phyloP scores from a whole-genome alignment of 2,888 invertebrate genomes.

The Urechis unicinctus region DNA sequence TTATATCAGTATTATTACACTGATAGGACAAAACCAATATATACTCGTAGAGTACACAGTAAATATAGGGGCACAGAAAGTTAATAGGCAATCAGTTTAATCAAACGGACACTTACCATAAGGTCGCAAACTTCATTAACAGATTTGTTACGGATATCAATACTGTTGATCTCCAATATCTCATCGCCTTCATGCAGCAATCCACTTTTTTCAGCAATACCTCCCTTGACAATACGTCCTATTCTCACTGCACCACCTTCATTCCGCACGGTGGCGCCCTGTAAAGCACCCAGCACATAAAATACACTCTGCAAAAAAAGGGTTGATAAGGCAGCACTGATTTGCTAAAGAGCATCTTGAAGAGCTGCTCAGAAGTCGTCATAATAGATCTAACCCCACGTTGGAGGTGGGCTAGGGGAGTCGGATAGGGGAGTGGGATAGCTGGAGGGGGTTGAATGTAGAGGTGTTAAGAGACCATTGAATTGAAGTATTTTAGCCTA shows the following conservation, averaged over 20 bases:
- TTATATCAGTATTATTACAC: too few species aligned
- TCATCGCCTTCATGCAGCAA: slow-evolving; percentile 91
- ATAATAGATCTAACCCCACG: too few species aligned
- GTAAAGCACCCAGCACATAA: slow-evolving; percentile 10
- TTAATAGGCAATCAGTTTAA: too few species aligned
- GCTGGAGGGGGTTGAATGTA: too few species aligned
- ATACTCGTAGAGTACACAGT: background rate
- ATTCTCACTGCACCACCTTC: slow-evolving; percentile 21
- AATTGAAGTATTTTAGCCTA: too few species aligned
- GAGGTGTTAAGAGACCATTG: too few species aligned
- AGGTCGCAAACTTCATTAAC: slow-evolving; percentile 97
- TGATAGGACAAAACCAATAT: too few species aligned
- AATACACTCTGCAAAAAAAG: background rate
- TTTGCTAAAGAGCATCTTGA: too few species aligned
- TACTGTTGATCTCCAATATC: slow-evolving; percentile 88
- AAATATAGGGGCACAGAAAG: background rate
- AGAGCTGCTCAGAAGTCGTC: too few species aligned
- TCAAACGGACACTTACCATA: slow-evolving; percentile 54
- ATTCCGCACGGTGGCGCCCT: slow-evolving; percentile 68
- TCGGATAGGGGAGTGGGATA: too few species aligned
- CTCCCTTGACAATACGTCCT: slow-evolving; percentile 77
- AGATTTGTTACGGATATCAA: slow-evolving; percentile 90
- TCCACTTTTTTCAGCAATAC: slow-evolving; percentile 90
- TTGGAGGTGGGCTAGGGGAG: too few species aligned
- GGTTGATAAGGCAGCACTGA: background rate